Evolutionary conservation across 1,140 invertebrate species (phyloP).

Genomic region (Anthonomus grandis): DNA sequence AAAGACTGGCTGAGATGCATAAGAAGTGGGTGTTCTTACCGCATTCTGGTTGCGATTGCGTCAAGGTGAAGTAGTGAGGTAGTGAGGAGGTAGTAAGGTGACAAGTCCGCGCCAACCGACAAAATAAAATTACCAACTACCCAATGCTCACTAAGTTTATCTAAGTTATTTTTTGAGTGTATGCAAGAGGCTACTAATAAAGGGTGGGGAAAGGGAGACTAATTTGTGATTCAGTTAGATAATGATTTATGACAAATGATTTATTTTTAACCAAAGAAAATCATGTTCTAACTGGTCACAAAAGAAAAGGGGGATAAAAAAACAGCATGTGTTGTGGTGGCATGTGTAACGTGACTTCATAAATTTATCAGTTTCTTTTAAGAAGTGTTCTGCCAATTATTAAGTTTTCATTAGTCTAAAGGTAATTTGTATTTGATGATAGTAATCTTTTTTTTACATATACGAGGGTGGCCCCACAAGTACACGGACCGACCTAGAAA

Average conservation of each 20-base stretch:
- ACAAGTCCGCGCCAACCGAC: slow-evolving; percentile 50
- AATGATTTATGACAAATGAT: too few species aligned
- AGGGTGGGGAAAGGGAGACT: slow-evolving; percentile 3
- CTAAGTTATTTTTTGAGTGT: slow-evolving; percentile 22
- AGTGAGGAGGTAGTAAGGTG: too few species aligned
- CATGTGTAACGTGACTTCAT: slow-evolving; percentile 12
- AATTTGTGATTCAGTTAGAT: too few species aligned
- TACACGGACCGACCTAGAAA: too few species aligned
- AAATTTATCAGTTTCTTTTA: neutral
- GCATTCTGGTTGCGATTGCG: slow-evolving; percentile 50
- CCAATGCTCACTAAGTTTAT: slow-evolving; percentile 45
- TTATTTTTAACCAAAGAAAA: too few species aligned
- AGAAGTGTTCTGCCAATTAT: too few species aligned
- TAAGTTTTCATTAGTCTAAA: too few species aligned
- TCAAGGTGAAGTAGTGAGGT: slow-evolving; percentile 50
- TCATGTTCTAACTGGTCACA: neutral
- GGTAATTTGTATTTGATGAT: too few species aligned
- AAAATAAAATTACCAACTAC: slow-evolving; percentile 51
- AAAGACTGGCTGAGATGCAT: slow-evolving; percentile 10
- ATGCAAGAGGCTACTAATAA: slow-evolving; percentile 43
- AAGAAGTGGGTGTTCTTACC: slow-evolving; percentile 45
- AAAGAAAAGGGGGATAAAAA: slow-evolving; percentile 9
- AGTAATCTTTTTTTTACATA: too few species aligned
- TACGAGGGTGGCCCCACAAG: too few species aligned
- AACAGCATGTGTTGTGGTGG: slow-evolving; percentile 15